Evolutionary conservation across 2,113 vertebrate species (phyloP).

Genomic region (human): DNA sequence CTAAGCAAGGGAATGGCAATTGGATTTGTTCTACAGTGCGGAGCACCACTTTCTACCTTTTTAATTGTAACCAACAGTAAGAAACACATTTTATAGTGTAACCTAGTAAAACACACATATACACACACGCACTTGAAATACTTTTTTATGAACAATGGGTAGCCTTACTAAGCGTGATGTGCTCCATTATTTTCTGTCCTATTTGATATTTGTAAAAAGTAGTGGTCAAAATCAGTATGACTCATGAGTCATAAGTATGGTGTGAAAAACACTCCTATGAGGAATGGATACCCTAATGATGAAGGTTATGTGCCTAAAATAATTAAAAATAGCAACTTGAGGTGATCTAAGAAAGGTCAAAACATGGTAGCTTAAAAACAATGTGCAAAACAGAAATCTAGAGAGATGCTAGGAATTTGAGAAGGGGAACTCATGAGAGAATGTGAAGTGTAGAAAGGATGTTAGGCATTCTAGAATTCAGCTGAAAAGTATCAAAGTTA

Average conservation of each 20-base stretch:
- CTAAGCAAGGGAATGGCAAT: background rate
- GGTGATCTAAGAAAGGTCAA: background rate
- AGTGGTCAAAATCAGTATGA: background rate
- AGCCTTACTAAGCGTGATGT: background rate
- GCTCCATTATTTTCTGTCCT: conserved; percentile 4
- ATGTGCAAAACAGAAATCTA: background rate
- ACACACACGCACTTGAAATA: background rate
- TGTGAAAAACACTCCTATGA: background rate
- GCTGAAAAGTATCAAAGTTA: background rate
- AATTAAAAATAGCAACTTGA: background rate
- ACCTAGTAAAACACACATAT: background rate
- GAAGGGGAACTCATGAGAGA: background rate
- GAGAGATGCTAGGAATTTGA: background rate
- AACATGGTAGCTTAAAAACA: background rate
- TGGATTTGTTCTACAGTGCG: background rate
- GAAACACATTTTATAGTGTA: background rate
- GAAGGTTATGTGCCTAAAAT: background rate
- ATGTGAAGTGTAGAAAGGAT: background rate
- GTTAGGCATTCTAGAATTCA: background rate
- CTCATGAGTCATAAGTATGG: background rate
- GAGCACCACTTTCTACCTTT: background rate
- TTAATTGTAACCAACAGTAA: background rate
- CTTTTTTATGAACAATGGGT: background rate
- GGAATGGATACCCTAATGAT: background rate
- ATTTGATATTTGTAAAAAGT: background rate